Evolutionary conservation across 2,888 invertebrate species (phyloP), one percentile per base, ranked within the genome.

Genomic region (Tinea pellionella): DNA sequence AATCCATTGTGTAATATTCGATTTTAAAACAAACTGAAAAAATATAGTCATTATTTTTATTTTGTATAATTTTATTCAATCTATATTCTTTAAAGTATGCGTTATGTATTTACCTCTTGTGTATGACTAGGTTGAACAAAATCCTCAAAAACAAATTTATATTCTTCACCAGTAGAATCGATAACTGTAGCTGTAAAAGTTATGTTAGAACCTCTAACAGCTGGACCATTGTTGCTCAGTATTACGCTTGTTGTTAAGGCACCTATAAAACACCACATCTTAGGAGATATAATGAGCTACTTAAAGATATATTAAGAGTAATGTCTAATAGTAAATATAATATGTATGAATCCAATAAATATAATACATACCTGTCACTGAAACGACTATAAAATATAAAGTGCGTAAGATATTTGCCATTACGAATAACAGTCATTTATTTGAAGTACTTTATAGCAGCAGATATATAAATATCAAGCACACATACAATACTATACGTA

Each of bases 191-290:
- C 93, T 64, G 77, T 89, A 70, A 95, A 92, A 63, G 91, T 91
- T 47, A 94, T 88, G 59, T 89, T 91, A 3, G 92, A 92, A 18
- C 94, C 95, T 60, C 90, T 78, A 13, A 94, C 91, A n/a, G 91
- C 90, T 56, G 93, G 92, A 8, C 92, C 91, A 75, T 92, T 89
- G 63, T 89, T 89, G 11, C 80, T 79, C 63, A 94, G 72, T 61
- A 78, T 75, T 55, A 93, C 83, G 64, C 70, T 62, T 64, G 81
- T 13, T 9, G 30, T 6, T 43, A 12, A 30, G 11, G 15, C 9
- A 24, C 43, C 59, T 47, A 37, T 47, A 59, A 47, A 13, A 57
- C 37, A 9, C 9, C n/a, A 9, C 37, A 37, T 37, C 9, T 47
- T 15, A 47, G n/a, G 1, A 16, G 29, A 57, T 32, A 32, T 57